phyloP scores from a whole-genome alignment of 2,797 vertebrate species.

The Crypturellus tataupa region DNA sequence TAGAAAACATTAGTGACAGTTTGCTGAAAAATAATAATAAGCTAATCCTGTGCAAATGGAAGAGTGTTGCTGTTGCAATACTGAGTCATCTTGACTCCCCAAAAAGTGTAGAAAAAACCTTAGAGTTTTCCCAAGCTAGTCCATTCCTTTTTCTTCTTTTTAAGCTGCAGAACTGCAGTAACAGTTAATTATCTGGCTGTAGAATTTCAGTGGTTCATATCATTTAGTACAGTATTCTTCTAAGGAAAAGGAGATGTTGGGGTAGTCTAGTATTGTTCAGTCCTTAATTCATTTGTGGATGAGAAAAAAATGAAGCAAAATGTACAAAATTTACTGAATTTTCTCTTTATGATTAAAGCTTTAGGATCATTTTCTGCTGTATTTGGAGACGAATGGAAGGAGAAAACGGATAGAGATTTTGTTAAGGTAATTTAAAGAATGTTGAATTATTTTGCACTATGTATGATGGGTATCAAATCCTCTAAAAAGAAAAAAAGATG shows the following conservation, averaged over 20 bases:
- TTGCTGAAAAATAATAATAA: background rate
- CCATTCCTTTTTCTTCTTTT: background rate
- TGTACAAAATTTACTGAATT: slow-evolving; percentile 55
- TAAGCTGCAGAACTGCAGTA: background rate
- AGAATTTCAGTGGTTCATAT: background rate
- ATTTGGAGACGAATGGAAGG: slow-evolving; percentile 98
- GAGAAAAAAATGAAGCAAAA: slow-evolving; percentile 48
- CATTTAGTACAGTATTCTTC: background rate
- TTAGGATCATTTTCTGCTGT: slow-evolving; percentile 97
- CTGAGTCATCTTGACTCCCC: background rate
- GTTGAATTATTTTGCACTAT: slow-evolving; percentile 22
- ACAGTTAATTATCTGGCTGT: background rate
- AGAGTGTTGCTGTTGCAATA: background rate
- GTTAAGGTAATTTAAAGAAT: slow-evolving; percentile 88
- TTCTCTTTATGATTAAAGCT: slow-evolving; percentile 83
- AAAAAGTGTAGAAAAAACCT: background rate
- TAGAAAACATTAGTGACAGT: background rate
- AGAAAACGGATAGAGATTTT: slow-evolving; percentile 98
- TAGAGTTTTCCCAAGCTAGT: background rate
- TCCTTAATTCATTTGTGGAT: slow-evolving; percentile 36
- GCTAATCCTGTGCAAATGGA: background rate
- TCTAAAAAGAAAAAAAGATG: background rate
- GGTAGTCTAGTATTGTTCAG: slow-evolving; percentile 14
- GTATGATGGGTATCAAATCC: background rate
- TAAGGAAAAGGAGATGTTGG: background rate